Evolutionary conservation across 2,797 vertebrate species (phyloP).

Genomic region (Aselliscus stoliczkanus): DNA sequence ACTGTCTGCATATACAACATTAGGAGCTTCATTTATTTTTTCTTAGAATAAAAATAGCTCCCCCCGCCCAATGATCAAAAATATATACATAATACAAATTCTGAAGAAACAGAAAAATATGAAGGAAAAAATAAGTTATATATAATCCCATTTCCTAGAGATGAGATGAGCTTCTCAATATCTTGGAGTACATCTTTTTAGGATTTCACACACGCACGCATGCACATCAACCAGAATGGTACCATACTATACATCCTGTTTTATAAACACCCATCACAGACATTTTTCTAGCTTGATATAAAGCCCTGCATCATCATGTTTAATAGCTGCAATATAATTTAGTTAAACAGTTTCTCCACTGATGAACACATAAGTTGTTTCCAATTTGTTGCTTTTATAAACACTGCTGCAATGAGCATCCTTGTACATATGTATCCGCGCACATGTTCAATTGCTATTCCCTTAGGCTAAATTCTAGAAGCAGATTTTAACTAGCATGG

Average conservation of each 20-base stretch:
- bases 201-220: not conserved
- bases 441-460: conserved; percentile 20
- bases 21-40: not conserved
- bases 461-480: conserved; percentile 35
- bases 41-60: not conserved
- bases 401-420: not conserved
- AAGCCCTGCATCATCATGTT: conserved; percentile 29
- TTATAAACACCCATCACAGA: conserved; percentile 25
- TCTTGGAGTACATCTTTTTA: not conserved
- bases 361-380: conserved; percentile 46
- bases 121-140: not conserved
- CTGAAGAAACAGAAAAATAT: not conserved
- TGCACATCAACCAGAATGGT: not conserved
- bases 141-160: not conserved
- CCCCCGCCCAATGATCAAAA: not conserved
- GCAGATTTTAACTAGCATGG: not conserved
- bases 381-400: conserved; percentile 61
- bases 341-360: conserved; percentile 38
- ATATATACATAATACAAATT: not conserved
- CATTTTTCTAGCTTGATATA: conserved; percentile 13
- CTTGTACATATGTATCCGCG: not conserved
- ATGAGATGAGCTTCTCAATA: not conserved
- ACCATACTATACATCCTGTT: not conserved
- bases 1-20: not conserved
- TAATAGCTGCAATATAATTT: conserved; percentile 50